Conservation (phyloP, 2,113 vertebrate genomes). For the Hippocampus guttulatus region DNA sequence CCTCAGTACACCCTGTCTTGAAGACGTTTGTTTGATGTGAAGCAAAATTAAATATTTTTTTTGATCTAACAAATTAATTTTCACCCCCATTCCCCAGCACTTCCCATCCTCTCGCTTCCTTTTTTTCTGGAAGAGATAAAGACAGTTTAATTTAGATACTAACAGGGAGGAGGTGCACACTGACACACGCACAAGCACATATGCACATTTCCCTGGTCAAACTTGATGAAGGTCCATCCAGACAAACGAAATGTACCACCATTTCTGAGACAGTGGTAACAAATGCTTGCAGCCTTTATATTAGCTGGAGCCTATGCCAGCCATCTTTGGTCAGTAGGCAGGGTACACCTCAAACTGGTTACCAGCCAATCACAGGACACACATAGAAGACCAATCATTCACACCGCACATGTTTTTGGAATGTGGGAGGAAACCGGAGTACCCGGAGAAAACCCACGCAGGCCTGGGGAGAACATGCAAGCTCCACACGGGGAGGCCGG, state of each 20-base stretch:
- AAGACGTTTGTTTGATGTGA: conserved; percentile 82
- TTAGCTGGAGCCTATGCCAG: not conserved
- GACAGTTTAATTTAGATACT: conserved; percentile 82
- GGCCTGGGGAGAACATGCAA: too few relatives aligned
- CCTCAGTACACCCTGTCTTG: conserved; percentile 71
- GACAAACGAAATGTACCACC: not conserved
- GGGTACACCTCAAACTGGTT: too few relatives aligned
- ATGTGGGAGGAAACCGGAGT: too few relatives aligned
- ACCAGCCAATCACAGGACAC: too few relatives aligned
- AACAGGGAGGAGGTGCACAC: conserved; percentile 60
- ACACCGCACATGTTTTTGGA: too few relatives aligned
- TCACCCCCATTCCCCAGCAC: conserved; percentile 54
- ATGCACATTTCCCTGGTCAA: conserved; percentile 40
- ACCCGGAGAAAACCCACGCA: too few relatives aligned
- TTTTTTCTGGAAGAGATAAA: conserved; percentile 72
- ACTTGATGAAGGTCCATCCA: conserved; percentile 27
- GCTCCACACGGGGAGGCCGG: too few relatives aligned
- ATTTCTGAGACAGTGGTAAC: not conserved
- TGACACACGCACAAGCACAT: conserved; percentile 11
- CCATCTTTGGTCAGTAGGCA: too few relatives aligned
- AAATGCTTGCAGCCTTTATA: not conserved
- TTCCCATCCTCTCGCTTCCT: conserved; percentile 45
- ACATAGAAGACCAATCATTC: too few relatives aligned
- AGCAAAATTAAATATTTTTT: conserved; percentile 78
- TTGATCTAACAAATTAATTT: conserved; percentile 83